Evolutionary conservation across 2,888 invertebrate genomes (phyloP), one percentile per base, ranked within the genome.

Genomic region (Ptycholaimellus sp.): DNA sequence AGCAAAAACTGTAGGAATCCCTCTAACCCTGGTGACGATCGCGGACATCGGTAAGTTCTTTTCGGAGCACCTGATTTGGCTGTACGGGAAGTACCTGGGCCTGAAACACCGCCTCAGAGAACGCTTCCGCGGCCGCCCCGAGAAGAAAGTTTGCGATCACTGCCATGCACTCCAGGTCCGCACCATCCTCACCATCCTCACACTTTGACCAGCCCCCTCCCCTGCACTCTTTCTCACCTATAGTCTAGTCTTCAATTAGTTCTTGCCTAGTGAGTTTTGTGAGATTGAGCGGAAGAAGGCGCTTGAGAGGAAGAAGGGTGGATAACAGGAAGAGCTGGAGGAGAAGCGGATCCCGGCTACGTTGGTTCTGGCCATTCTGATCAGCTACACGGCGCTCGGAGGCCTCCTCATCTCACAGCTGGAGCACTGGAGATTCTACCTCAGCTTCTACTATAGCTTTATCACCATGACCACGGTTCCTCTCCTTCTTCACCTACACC

Each of bases 391-490:
- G 6, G 56, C 54, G 2, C 41, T 54, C 3, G 56, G 56, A n/a
- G 56, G 56, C 17, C 45, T 53, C 9, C 40, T 56, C 11, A 54
- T 56, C 52, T 49, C 50, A 5, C 46, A 49, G 39, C 33, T 56
- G 29, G 54, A 56, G 40, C 46, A 49, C 2, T 56, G 56, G 56
- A 46, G 42, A 17, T 56, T 57, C 38, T 56, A 55, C 42, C 51
- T 52, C 19, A 48, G 52, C n/a, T 56, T 57, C 43, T 56, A 56
- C 42, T 56, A 53, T 52, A 52, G 53, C 33, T 56, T 57, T 42
- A 56, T 57, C 38, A 56, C 56, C 7, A 54, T 56, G 55, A 57
- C 56, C 30, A 56, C 56, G 29, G 54, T 54, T 41, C n/a, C n/a
- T n/a, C n/a, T 29, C 11, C 11, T n/a, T 9, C n/a, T n/a, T 25